phyloP scores from a whole-genome alignment of 2,888 invertebrate genomes.

The Dryobota labecula region DNA sequence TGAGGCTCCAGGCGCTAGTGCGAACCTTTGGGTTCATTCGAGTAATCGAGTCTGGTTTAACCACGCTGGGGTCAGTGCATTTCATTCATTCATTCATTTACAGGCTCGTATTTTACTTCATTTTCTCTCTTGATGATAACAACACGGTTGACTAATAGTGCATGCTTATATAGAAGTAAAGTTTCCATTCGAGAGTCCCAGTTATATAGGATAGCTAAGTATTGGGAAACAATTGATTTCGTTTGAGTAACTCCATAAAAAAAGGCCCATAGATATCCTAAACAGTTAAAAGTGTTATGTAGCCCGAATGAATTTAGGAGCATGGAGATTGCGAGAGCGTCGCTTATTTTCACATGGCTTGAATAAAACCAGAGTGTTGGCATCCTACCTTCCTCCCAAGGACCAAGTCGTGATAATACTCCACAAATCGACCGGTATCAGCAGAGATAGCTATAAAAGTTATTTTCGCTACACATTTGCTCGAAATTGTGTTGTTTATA shows the following conservation, averaged over 20 bases:
- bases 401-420: constrained; percentile 30
- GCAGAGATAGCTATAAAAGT: constrained; percentile 66
- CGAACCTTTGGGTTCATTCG: no score
- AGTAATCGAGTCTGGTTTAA: no score
- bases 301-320: background rate
- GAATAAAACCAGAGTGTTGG: background rate
- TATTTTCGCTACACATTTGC: constrained; percentile 68
- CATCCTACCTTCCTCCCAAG: background rate
- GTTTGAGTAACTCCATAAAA: background rate
- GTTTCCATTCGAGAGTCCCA: background rate
- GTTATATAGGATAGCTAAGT: background rate
- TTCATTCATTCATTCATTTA: no score
- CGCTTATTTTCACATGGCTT: background rate
- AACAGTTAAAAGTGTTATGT: background rate
- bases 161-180: background rate
- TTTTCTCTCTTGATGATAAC: background rate
- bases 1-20: no score
- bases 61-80: no score
- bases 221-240: no score
- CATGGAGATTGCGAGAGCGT: background rate
- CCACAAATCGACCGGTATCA: constrained; percentile 50
- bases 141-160: background rate
- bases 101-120: no score
- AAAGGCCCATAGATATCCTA: background rate
- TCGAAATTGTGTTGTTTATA: constrained; percentile 67